phyloP scores from a whole-genome alignment of 2,113 vertebrate genomes.

The Corythoichthys intestinalis region DNA sequence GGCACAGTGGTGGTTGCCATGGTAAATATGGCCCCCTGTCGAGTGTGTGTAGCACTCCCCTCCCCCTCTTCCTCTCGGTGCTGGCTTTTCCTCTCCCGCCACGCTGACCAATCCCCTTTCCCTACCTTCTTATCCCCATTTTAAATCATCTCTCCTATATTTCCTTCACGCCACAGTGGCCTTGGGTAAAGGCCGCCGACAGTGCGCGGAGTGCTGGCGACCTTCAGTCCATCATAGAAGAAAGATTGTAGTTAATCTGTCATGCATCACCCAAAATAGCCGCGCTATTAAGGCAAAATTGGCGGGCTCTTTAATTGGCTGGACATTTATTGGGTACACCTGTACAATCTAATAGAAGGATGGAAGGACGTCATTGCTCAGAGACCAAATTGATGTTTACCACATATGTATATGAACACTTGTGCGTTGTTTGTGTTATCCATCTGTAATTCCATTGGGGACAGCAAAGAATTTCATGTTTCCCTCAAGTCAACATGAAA shows the following conservation, averaged over 20 bases:
- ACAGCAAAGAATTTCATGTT: background rate
- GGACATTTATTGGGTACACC: background rate
- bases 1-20: conserved; percentile 61
- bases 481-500: background rate
- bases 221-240: conserved; percentile 39
- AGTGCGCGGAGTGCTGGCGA: conserved; percentile 25
- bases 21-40: conserved; percentile 51
- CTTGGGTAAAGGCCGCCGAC: conserved; percentile 36
- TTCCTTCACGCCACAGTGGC: conserved; percentile 46
- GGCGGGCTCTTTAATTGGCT: background rate
- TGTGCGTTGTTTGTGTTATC: too few relatives aligned
- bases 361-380: background rate
- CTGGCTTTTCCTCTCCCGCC: conserved; percentile 3
- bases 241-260: background rate
- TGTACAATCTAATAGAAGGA: background rate
- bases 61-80: conserved; percentile 10
- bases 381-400: too few relatives aligned
- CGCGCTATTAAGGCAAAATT: background rate
- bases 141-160: conserved; percentile 3
- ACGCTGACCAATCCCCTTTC: background rate
- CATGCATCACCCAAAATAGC: background rate
- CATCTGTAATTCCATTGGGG: background rate
- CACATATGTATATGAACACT: background rate
- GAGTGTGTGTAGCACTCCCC: conserved; percentile 24
- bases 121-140: background rate